Percentiles rank a stretch among this genome's conserved stretches.
Evolutionary conservation across 2,113 vertebrate genomes (phyloP).

Genomic region (Sterrhoptilus dennistouni): DNA sequence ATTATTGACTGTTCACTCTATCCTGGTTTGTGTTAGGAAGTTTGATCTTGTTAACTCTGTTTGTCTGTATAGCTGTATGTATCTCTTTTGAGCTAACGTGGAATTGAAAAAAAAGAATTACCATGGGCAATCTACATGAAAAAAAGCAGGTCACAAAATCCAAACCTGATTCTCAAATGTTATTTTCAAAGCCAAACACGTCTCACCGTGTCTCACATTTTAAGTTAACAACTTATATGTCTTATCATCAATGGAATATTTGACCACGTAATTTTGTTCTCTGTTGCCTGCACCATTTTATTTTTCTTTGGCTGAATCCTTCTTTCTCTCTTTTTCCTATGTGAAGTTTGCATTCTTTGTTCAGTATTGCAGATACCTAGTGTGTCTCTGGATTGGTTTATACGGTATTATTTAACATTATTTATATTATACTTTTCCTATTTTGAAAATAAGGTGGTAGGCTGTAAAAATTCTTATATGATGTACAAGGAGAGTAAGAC

Average conservation of each 20-base stretch:
- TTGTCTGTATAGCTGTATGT: neutral
- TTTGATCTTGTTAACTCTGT: slow-evolving; percentile 28
- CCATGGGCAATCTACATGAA: neutral
- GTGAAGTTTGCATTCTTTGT: neutral
- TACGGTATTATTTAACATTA: neutral
- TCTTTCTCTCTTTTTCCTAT: neutral
- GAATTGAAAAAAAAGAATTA: neutral
- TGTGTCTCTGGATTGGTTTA: neutral
- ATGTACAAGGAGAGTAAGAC: neutral
- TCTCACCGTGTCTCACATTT: neutral
- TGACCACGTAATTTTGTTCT: neutral
- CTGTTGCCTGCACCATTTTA: neutral
- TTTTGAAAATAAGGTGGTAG: neutral
- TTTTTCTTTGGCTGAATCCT: neutral
- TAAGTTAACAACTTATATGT: neutral
- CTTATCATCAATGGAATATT: neutral
- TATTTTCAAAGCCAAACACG: neutral
- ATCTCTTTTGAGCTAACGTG: neutral
- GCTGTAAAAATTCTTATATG: neutral
- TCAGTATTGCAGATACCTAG: neutral
- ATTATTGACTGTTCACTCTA: slow-evolving; percentile 25
- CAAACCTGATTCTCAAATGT: neutral
- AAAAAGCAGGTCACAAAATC: neutral
- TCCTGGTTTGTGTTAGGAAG: slow-evolving; percentile 38
- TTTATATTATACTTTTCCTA: neutral